Base-by-base conservation (phyloP, 1,140 invertebrate species). In the Forficula auricularia region DNA sequence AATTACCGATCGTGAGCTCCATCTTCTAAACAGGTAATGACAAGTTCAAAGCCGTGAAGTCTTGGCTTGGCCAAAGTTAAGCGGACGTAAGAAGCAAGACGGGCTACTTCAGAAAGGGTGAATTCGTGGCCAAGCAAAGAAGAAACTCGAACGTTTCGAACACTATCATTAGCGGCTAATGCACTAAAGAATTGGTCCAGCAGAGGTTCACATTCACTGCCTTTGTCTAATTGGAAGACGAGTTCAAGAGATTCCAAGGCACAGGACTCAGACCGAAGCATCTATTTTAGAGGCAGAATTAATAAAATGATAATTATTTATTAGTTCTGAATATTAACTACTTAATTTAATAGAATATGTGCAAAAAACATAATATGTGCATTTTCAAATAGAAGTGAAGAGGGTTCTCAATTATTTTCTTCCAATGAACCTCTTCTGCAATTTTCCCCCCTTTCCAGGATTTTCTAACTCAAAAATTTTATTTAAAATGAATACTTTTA, bases 11-110 rank as follows among this genome's bases (percentile, higher is more conserved):
- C 60, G 43, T 65, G 64, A 8, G 62, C 57, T n/a, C 61, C 56
- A 43, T 67, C 66, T 44, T 68, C 65, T 16, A 68, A 46, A 40
- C 65, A 63, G 1, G 65, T 67, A 44, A 68, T 62, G 43, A 66
- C 61, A 16, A 70, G 53, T 46, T 70, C 67, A 35, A 70, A 65
- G 34, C 60, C 61, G 51, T 63, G 58, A 19, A 67, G 54, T 22
- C 58, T 54, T 22, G 63, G 59, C 46, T 67, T 67, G 12, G 57
- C 47, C n/a, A 67, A 51, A 0, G 61, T 58, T 18, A 55, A 61
- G 27, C 58, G 57, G n/a, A 68, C 55, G 46, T 65, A 64, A 12
- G 55, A 56, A 12, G 64, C 64, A 12, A 68, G 40, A 35, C 56
- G 51, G 14, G 56, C 54, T 10, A 65, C 61, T 39, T 67, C 64